Base-by-base conservation (phyloP, 2,888 invertebrate genomes). In the Drosophila prostipennis region DNA sequence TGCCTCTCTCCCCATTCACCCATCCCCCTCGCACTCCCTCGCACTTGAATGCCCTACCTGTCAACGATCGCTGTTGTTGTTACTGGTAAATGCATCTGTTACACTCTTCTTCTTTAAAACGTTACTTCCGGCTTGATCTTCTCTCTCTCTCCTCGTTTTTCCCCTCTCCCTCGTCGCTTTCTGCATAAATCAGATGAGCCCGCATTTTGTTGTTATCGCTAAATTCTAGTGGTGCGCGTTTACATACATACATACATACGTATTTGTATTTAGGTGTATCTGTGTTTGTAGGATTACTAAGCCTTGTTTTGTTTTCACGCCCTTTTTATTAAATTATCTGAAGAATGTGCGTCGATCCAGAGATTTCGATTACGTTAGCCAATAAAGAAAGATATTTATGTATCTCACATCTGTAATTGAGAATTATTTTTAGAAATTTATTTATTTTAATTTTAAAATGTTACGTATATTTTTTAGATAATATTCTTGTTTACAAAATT, bases 131-230 rank as follows among this genome's bases (percentile, higher is more conserved):
- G 64, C 67, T 54, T 40, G 67, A 54, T 42, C 57, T 4, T n/a
- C 46, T 45, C 67, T 29, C 34, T 42, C 23, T 3, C 39, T 39
- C 29, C 34, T 29, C n/a, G 16, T 26, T 16, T 16, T 37, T 14
- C 37, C 16, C 11, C 40, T 58, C 51, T 61, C 19, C 42, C 13
- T 53, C 37, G 6, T 3, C 61, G 54, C 49, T 78, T 57, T 61
- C 34, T 48, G 52, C 70, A 52, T 65, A 48, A 67, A 67, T 67
- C 46, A 67, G 67, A 45, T 52, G 65, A 45, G 65, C 65, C 64
- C 53, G 64, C 64, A 65, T 65, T 42, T 54, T 67, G 73, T 77
- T 78, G 73, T 61, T 46, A 55, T 70, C 72, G 46, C 42, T 11
- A 52, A 58, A 39, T 42, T 43, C 49, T 43, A 39, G 45, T 49